Conservation (phyloP, 1,140 invertebrate species). For the Babylonia areolata region DNA sequence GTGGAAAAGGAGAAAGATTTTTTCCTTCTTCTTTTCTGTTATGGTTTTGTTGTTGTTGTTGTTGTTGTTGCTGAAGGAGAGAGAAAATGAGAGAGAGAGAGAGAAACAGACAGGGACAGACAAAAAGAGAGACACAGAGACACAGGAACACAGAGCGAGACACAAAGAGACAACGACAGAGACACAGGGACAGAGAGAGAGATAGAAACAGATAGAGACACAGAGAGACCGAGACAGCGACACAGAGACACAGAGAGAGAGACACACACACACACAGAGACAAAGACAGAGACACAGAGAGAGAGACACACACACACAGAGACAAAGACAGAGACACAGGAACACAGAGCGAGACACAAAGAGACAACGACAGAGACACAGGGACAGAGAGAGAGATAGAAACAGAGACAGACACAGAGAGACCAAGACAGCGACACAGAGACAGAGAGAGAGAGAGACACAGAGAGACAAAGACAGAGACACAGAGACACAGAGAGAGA, state of each 20-base stretch:
- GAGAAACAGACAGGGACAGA: background rate
- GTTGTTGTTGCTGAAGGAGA: background rate
- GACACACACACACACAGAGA: background rate
- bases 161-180: background rate
- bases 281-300: background rate
- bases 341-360: background rate
- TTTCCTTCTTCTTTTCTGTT: too few species aligned
- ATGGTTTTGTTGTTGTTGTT: too few species aligned
- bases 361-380: background rate
- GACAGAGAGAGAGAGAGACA: background rate
- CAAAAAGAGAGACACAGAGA: too few species aligned
- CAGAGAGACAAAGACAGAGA: background rate
- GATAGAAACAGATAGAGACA: background rate
- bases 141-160: background rate
- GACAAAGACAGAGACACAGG: background rate
- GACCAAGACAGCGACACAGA: background rate
- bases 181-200: too few species aligned
- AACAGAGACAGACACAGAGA: constrained; percentile 8
- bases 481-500: background rate
- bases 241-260: too few species aligned
- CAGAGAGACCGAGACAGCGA: too few species aligned
- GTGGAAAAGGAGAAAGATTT: too few species aligned
- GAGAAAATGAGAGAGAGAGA: constrained; percentile 2
- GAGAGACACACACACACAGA: too few species aligned
- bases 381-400: background rate